Evolutionary conservation across 2,797 vertebrate genomes (phyloP), one percentile per base, ranked within the genome.

Genomic region (Luscinia luscinia): DNA sequence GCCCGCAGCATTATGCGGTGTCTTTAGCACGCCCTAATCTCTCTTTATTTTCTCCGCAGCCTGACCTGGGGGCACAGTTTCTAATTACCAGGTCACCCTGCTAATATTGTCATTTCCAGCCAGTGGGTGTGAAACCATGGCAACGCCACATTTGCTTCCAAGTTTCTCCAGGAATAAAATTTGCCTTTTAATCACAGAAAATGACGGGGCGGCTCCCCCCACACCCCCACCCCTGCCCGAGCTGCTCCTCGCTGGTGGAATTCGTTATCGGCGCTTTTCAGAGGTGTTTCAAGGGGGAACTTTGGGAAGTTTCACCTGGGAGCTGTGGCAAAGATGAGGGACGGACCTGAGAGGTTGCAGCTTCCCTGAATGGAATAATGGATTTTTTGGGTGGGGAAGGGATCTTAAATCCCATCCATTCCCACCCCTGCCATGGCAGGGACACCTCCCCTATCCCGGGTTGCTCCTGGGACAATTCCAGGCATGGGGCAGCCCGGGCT

Each of bases 51-150:
- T 93, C 94, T 95, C 91, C 62, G 9, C 77, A 95, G 95, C 77
- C 95, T 97, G 96, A 97, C 96, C 96, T 96, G 96, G 93, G 96
- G 96, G 95, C 97, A 96, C 96, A 83, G 89, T 73, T 96, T 96
- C 92, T 97, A 95, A 96, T 96, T 96, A 95, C 96, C 96, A 93
- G 94, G 87, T 96, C 90, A 95, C 95, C 90, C 83, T 64, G 79
- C 91, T 95, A 94, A 94, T 93, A 90, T 84, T 96, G 97, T 97
- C 97, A 97, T 98, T 98, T 98, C 97, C 97, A 95, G 96, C 96
- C 95, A 80, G 96, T 96, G 97, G 94, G 95, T 95, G 95, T 89
- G 97, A 97, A 97, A 95, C 98, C 97, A 98, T 97, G 96, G 98
- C 93, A 96, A 98, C 86, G 23, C 92, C 83, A 57, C 96, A 86